A percentile compares a stretch with the other conserved stretches of the same genome.
phyloP scores from a whole-genome alignment of 1,140 invertebrate species.

The Andrena cerasifolii region DNA sequence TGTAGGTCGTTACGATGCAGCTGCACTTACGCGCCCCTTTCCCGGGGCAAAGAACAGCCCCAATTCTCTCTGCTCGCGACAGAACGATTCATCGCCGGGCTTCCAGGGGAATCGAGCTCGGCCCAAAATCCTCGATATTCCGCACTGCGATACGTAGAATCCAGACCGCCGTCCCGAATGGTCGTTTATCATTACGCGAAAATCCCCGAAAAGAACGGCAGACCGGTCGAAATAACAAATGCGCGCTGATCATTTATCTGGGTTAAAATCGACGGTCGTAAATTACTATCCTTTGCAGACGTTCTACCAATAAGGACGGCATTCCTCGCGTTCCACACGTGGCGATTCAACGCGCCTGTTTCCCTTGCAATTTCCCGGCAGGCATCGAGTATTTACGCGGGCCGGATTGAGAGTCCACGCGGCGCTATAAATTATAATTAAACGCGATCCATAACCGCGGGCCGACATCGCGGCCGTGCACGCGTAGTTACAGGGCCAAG shows the following conservation, averaged over 20 bases:
- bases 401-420: too few relatives aligned
- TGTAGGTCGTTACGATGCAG: constrained; percentile 13
- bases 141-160: not conserved
- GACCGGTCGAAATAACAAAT: not conserved
- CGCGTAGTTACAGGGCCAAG: not conserved
- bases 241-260: not conserved
- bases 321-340: too few relatives aligned
- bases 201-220: too few relatives aligned
- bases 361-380: too few relatives aligned
- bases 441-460: constrained; percentile 13
- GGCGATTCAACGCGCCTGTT: too few relatives aligned
- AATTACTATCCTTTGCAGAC: too few relatives aligned
- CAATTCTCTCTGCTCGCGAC: not conserved
- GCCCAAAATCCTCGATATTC: not conserved
- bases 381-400: too few relatives aligned
- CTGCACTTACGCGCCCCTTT: not conserved
- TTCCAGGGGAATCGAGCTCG: not conserved
- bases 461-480: constrained; percentile 14
- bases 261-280: constrained; percentile 1
- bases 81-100: constrained; percentile 32
- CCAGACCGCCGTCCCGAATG: not conserved
- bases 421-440: constrained; percentile 49
- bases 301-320: too few relatives aligned
- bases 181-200: not conserved
- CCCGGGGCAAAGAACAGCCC: not conserved